Evolutionary conservation across 2,113 vertebrate species (phyloP), one percentile per base, ranked within the genome.

Genomic region (Choloepus hoffmanni): DNA sequence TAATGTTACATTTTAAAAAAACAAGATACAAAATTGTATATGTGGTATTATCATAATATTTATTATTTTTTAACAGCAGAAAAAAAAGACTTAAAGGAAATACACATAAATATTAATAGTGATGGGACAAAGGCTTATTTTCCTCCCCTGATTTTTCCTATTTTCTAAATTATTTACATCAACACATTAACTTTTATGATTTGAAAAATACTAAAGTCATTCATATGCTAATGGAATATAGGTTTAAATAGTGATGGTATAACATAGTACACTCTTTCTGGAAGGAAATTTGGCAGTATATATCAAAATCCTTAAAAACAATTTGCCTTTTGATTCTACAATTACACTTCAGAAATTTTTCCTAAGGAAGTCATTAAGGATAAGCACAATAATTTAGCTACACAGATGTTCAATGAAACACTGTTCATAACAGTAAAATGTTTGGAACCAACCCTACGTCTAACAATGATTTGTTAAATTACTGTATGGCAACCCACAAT

Each of bases 141-240:
- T 73, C 72, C 33, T 65, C 58, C 48, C 30, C 3, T 72, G 7
- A 26, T 73, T 78, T 88, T 76, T 33, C 40, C 33, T 63, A 45
- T 45, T 62, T 89, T 87, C 81, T 62, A 90, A 33, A 82, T 15
- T 58, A 87, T 23, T 70, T 63, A 82, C 82, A 65, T 83, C 14
- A 73, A 33, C n/a, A 67, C 33, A 50, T 67, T 92, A 40, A 78
- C 33, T 83, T 94, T 70, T 60, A 68, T 62, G 40, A 58, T 74
- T 79, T 73, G 76, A 65, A 53, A 92, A 94, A 67, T 83, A 83
- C 23, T 68, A 84, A 70, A 95, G 72, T 60, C 33, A 53, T 8
- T 53, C 30, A 36, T 63, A 73, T 70, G 45, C 77, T 62, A 85
- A 45, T 33, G 3, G 21, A 43, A 62, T 50, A 72, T 5, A 18